A percentile compares a stretch with the other conserved stretches of the same genome.
Evolutionary conservation across 1,140 invertebrate genomes (phyloP).

Genomic region (Vollenhovia emeryi): DNA sequence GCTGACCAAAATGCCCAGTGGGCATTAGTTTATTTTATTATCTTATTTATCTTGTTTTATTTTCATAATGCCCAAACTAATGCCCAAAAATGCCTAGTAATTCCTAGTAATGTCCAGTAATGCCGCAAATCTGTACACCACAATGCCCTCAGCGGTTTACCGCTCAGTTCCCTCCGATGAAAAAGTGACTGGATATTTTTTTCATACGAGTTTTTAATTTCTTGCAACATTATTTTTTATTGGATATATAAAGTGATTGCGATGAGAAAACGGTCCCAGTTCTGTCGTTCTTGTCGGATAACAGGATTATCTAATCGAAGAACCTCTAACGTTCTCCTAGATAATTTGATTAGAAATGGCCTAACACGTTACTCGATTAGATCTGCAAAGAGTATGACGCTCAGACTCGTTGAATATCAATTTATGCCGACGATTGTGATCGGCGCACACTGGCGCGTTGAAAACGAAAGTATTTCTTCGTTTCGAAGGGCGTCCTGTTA

Average conservation of each 20-base stretch:
- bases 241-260: not conserved
- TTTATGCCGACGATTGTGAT: not conserved
- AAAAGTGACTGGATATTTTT: not conserved
- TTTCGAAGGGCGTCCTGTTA: conserved; percentile 52
- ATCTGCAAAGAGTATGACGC: not conserved
- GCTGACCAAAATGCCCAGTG: too few relatives aligned
- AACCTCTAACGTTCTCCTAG: not conserved
- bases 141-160: too few relatives aligned
- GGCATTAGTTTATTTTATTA: too few relatives aligned
- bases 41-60: too few relatives aligned
- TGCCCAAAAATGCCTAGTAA: too few relatives aligned
- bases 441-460: not conserved
- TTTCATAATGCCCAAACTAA: too few relatives aligned
- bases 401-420: not conserved
- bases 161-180: not conserved
- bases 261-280: not conserved
- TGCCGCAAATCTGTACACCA: too few relatives aligned
- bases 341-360: not conserved
- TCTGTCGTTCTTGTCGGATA: not conserved
- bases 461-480: conserved; percentile 37
- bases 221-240: not conserved
- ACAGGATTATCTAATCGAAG: not conserved
- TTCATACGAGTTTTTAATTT: not conserved
- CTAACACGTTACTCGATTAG: not conserved
- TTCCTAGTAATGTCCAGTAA: too few relatives aligned